Evolutionary conservation across 2,888 invertebrate species (phyloP), one percentile per base, ranked within the genome.

Genomic region (Cosmorhoe ocellata): DNA sequence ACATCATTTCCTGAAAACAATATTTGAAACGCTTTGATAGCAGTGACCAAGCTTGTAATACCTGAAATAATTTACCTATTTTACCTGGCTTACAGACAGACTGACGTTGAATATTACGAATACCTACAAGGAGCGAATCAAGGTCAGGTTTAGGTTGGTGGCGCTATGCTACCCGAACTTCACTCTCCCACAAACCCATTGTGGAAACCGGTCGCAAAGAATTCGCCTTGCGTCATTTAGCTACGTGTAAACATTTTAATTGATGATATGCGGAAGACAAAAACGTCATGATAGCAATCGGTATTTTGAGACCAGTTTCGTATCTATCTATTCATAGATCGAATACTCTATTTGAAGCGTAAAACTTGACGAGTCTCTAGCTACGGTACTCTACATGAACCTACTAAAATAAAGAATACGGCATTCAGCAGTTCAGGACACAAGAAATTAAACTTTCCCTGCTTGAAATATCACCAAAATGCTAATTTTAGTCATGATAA

Each of bases 161-260:
- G 78, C 79, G 18, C 2, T 18, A 4, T 4, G 79, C 84, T 82
- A 79, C 71, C 69, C 76, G 58, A 79, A 79, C 79, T 75, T 75
- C 71, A 79, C 76, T 81, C 81, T 79, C 75, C 79, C 75, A 79
- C 76, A 76, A 72, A 79, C 73, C 80, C 74, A 84, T 81, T 84
- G 80, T 80, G 59, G 51, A 56, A 84, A 88, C 88, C 81, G 81
- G 87, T 87, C 76, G 57, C 51, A 59, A 80, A 79, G 83, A 84
- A 86, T 85, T 74, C 76, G 79, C 76, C 73, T 82, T 80, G 79
- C 84, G 80, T 83, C 84, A 84, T 74, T 74, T 77, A 75, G 74
- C 77, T 85, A 85, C 85, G 84, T 86, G 84, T 81, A 87, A 85
- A 88, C 69, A 85, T 87, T 84, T 86, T 86, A 87, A 88, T 88